These are phyloP conservation scores for Sebastes reedi DNA, from an alignment of 2,797 vertebrate genomes.

Conservation along the genomic window DNA sequence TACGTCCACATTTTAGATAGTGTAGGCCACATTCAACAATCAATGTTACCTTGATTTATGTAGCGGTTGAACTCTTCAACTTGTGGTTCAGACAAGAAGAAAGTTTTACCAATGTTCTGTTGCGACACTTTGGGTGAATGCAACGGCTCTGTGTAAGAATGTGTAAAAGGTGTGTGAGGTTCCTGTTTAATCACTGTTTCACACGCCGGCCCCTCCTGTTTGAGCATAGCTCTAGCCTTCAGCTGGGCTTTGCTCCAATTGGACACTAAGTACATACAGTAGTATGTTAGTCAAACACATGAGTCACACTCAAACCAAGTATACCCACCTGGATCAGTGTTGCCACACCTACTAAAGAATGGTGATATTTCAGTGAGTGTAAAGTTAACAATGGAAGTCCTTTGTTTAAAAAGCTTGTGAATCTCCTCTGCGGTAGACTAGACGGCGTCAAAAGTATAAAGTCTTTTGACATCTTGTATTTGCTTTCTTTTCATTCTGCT, in stretches of 20 bases:
- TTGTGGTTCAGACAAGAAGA: not conserved
- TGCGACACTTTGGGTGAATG: not conserved
- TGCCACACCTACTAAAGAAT: not conserved
- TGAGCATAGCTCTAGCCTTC: too few relatives aligned
- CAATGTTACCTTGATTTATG: not conserved
- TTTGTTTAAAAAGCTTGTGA: not conserved
- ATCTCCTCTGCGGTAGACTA: not conserved
- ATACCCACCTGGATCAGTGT: not conserved
- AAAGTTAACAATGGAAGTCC: not conserved
- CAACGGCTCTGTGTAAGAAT: not conserved
- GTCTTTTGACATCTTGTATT: not conserved
- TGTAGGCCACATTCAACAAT: too few relatives aligned
- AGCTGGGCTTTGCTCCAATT: not conserved
- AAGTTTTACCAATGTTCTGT: not conserved
- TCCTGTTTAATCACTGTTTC: not conserved
- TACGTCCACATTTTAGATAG: not conserved
- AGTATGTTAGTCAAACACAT: not conserved
- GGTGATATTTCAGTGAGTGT: not conserved
- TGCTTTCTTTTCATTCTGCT: not conserved
- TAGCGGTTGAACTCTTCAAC: not conserved
- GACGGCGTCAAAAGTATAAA: not conserved
- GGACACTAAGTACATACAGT: not conserved
- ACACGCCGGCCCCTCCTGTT: too few relatives aligned
- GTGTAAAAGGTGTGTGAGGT: not conserved
- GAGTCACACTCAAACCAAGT: conserved; percentile 1